These are phyloP conservation scores for Isaurus tuberculatus DNA, from an alignment of 92 coral and sea anemone genomes.

Conservation along the genomic window DNA sequence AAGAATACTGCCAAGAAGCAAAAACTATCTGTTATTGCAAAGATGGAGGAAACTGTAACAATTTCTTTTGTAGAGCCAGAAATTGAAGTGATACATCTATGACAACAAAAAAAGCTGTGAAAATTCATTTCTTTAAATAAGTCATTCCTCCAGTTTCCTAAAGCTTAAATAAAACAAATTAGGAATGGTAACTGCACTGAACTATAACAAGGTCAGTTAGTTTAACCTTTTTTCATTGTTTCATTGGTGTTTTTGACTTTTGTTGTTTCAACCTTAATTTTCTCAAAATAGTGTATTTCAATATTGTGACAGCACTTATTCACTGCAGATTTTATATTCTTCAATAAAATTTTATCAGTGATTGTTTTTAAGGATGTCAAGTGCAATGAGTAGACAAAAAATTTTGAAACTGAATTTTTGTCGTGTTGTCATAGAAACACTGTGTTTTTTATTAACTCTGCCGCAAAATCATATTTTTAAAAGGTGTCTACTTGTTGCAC, in stretches of 20 bases:
- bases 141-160: slow-evolving; percentile 5
- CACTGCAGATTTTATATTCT: slow-evolving; percentile 29
- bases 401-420: background rate
- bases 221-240: slow-evolving; percentile 27
- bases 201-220: slow-evolving; percentile 7
- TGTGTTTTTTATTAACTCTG: slow-evolving; percentile 7
- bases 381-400: slow-evolving; percentile 23
- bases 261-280: slow-evolving; percentile 17
- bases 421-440: background rate
- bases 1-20: slow-evolving; percentile 32
- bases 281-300: slow-evolving; percentile 22
- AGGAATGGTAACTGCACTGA: slow-evolving; percentile 19
- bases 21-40: slow-evolving; percentile 12
- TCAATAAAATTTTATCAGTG: slow-evolving; percentile 5
- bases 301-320: slow-evolving; percentile 34
- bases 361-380: background rate
- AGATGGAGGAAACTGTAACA: slow-evolving; percentile 17
- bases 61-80: slow-evolving; percentile 25
- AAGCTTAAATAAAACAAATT: slow-evolving; percentile 1
- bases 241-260: slow-evolving; percentile 11
- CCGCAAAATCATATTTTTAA: slow-evolving; percentile 9
- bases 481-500: slow-evolving; percentile 36
- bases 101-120: slow-evolving; percentile 13
- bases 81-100: slow-evolving; percentile 18
- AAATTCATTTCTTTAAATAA: slow-evolving; percentile 3